Percentiles rank a stretch among this genome's conserved stretches.
These are phyloP conservation scores for Cantharis rufa DNA, from an alignment of 2,888 invertebrate species.

Conservation along the genomic window DNA sequence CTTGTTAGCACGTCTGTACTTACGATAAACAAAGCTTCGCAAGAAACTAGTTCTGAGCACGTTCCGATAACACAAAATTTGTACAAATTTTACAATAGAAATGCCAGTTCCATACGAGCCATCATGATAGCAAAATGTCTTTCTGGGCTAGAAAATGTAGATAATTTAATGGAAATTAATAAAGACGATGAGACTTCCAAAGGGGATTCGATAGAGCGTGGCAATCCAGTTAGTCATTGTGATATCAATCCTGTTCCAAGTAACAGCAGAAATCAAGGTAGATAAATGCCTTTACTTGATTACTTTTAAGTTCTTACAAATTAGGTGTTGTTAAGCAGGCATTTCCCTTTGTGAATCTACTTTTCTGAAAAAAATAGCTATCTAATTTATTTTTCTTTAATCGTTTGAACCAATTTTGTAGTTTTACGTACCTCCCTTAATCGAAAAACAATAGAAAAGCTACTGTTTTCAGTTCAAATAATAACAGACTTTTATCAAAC, in stretches of 20 bases:
- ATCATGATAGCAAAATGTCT: constrained; percentile 77
- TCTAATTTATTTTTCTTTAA: no score
- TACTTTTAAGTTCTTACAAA: no score
- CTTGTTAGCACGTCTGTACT: constrained; percentile 74
- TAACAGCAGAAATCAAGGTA: constrained; percentile 35
- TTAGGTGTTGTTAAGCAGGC: no score
- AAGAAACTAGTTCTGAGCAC: constrained; percentile 78
- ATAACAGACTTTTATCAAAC: no score
- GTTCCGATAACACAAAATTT: constrained; percentile 76
- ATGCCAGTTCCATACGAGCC: constrained; percentile 77
- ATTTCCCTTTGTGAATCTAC: no score
- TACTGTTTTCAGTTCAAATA: no score
- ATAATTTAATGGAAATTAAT: constrained; percentile 44
- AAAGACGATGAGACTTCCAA: constrained; percentile 34
- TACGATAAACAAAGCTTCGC: constrained; percentile 82
- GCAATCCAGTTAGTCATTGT: constrained; percentile 61
- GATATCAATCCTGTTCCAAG: constrained; percentile 51
- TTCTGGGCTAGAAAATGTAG: constrained; percentile 52
- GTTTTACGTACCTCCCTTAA: no score
- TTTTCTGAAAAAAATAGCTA: no score
- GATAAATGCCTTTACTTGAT: no score
- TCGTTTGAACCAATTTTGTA: no score
- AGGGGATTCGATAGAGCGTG: constrained; percentile 47
- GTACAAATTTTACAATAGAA: constrained; percentile 74
- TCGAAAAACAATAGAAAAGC: no score